Conservation (phyloP, 2,113 vertebrate genomes). For the Catharus fuscescens region DNA sequence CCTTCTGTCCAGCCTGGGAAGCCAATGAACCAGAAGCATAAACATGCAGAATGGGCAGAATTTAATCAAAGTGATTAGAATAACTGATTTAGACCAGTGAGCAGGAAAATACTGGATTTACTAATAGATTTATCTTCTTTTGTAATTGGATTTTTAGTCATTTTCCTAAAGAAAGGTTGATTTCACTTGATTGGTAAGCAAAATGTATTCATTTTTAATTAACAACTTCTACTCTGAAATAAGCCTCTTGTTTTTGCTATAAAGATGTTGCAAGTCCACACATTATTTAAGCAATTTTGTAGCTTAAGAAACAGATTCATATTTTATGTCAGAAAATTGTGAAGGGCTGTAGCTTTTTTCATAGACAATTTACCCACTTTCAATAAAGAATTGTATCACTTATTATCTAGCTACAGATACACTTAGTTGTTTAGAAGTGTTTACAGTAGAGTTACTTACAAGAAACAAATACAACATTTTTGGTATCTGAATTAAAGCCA, state of each 20-base stretch:
- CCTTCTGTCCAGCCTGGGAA: not conserved
- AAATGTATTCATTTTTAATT: not conserved
- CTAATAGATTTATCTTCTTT: not conserved
- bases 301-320: not conserved
- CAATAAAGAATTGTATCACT: not conserved
- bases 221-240: not conserved
- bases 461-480: not conserved
- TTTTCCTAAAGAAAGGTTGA: not conserved
- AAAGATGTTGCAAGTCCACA: not conserved
- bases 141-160: not conserved
- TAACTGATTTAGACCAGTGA: not conserved
- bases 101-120: not conserved
- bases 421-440: not conserved
- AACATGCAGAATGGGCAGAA: not conserved
- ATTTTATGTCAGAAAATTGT: not conserved
- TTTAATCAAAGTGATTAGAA: not conserved
- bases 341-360: not conserved
- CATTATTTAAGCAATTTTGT: not conserved
- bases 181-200: not conserved
- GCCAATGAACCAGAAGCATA: constrained; percentile 1
- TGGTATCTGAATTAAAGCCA: not conserved
- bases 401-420: not conserved
- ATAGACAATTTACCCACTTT: not conserved
- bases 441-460: not conserved
- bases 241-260: not conserved